These are phyloP conservation scores for Bombus superbus DNA, from an alignment of 1,140 invertebrate species.

Conservation along the genomic window DNA sequence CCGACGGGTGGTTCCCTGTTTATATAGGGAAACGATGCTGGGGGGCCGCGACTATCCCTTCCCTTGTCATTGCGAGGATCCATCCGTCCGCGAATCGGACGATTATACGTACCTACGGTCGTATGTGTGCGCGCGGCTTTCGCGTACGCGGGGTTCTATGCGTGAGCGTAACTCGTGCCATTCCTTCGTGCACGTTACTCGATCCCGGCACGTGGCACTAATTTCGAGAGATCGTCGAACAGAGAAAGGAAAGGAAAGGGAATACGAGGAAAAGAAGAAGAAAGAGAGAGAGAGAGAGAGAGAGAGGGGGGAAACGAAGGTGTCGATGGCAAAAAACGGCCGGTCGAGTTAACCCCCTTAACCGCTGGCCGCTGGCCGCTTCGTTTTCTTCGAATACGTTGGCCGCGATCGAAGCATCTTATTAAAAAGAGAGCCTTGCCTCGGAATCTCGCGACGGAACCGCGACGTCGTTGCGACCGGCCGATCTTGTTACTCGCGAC, in stretches of 20 bases:
- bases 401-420: neutral
- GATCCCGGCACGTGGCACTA: neutral
- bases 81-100: constrained; percentile 55
- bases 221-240: neutral
- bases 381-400: neutral
- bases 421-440: neutral
- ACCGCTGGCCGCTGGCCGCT: too few relatives aligned
- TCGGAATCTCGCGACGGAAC: neutral
- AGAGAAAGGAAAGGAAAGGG: neutral
- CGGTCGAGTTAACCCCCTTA: neutral
- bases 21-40: constrained; percentile 65
- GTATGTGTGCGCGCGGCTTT: constrained; percentile 6
- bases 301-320: neutral
- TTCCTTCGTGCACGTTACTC: constrained; percentile 11
- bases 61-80: constrained; percentile 41
- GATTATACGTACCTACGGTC: constrained; percentile 27
- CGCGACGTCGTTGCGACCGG: constrained; percentile 1
- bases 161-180: constrained; percentile 40
- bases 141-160: constrained; percentile 13
- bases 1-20: constrained; percentile 59
- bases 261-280: neutral
- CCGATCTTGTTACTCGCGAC: constrained; percentile 30
- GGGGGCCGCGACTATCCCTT: constrained; percentile 64
- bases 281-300: neutral
- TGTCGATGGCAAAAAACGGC: neutral